Conservation (phyloP, 2,888 invertebrate species). For the Caenorhabditis macrosperma region DNA sequence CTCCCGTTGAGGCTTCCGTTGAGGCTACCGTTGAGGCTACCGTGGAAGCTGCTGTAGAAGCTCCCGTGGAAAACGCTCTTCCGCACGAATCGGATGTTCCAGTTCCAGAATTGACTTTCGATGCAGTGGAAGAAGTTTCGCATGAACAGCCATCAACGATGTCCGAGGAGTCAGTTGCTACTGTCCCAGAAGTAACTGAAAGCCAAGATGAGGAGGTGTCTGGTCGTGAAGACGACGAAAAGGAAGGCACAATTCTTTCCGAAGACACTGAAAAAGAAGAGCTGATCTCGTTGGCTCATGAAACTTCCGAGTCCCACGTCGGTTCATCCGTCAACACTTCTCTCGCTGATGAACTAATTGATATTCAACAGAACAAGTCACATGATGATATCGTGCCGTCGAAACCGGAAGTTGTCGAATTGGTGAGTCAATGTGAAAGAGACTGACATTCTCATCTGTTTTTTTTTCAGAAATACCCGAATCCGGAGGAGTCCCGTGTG, state of each 20-base stretch:
- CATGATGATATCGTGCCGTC: constrained; percentile 3
- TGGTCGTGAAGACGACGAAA: too few species aligned
- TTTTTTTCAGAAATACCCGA: constrained; percentile 25
- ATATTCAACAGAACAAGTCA: constrained; percentile 11
- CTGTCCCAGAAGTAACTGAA: too few species aligned
- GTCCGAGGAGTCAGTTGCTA: too few species aligned
- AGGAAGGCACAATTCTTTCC: too few species aligned
- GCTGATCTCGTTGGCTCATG: constrained; percentile 4
- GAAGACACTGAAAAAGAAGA: not conserved
- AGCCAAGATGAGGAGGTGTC: not conserved
- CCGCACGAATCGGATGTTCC: too few species aligned
- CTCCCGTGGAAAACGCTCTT: too few species aligned
- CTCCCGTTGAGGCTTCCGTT: not conserved
- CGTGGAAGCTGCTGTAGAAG: not conserved
- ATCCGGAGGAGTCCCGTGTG: not conserved
- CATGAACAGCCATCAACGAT: too few species aligned
- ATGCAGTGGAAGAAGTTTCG: not conserved
- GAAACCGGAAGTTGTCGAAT: constrained; percentile 22
- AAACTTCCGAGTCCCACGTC: constrained; percentile 19
- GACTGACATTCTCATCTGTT: not conserved
- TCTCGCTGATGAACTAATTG: constrained; percentile 33
- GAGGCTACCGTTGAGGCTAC: not conserved
- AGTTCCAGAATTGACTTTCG: too few species aligned
- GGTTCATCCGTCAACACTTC: constrained; percentile 31
- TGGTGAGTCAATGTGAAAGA: constrained; percentile 5